These are phyloP conservation scores for Dicyrtomina minuta DNA, from an alignment of 2,888 invertebrate genomes.

Conservation along the genomic window DNA sequence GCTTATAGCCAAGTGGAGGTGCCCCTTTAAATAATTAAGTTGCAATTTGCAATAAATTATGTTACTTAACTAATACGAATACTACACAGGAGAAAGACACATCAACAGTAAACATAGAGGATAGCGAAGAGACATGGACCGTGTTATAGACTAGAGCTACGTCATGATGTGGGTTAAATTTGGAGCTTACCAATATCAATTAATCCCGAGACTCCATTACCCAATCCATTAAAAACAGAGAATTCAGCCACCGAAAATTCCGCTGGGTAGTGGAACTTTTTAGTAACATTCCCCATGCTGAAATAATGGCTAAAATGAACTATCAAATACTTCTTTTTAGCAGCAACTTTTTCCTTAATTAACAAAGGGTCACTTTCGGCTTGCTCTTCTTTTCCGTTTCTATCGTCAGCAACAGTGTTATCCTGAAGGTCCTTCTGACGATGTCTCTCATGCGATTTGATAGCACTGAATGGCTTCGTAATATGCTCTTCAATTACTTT, in stretches of 20 bases:
- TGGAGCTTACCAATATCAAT: slow-evolving; percentile 25
- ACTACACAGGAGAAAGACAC: background rate
- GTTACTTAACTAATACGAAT: background rate
- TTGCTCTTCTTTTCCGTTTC: background rate
- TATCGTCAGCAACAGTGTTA: no score
- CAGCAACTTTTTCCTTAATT: slow-evolving; percentile 21
- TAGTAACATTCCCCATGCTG: no score
- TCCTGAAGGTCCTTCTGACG: no score
- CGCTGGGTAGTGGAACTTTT: slow-evolving; percentile 15
- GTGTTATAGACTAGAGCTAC: no score
- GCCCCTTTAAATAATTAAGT: no score
- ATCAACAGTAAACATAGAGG: background rate
- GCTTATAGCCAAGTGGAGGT: slow-evolving; percentile 4
- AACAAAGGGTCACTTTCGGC: background rate
- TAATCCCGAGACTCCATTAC: slow-evolving; percentile 9
- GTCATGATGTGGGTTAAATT: no score
- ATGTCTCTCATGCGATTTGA: no score
- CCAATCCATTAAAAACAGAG: slow-evolving; percentile 30
- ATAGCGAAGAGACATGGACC: background rate
- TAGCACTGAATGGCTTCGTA: slow-evolving; percentile 1
- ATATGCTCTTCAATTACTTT: background rate
- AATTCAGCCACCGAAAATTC: slow-evolving; percentile 32
- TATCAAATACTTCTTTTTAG: slow-evolving; percentile 26
- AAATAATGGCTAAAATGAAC: slow-evolving; percentile 18
- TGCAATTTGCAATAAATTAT: background rate